Evolutionary conservation across 2,113 vertebrate species (phyloP), one percentile per base, ranked within the genome.

Genomic region (Dasypus novemcinctus): DNA sequence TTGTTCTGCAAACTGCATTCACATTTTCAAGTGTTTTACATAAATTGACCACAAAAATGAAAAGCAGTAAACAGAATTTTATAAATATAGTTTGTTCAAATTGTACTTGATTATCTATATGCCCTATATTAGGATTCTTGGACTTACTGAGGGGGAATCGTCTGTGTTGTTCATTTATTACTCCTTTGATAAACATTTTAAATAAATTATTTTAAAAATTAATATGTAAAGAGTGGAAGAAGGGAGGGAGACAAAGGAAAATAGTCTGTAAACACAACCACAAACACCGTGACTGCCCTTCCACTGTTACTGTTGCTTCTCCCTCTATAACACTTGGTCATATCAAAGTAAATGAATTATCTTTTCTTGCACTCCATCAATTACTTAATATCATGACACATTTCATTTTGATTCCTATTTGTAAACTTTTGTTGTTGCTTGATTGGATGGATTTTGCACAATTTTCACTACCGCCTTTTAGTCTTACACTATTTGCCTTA

Each of bases 321-420:
- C 0, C 1, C 27, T 88, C 27, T 5, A 5, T 6, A 6, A 5
- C 63, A 21, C 29, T 43, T 1, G 1, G 29, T 5, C 0, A 7
- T 2, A 11, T n/a, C 25, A 15, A n/a, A 12, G 41, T 17, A 3
- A 75, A 25, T 7, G 21, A 21, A 63, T 33, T 33, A 43, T 25
- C 18, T 52, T 41, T 61, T 27, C 43, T 41, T 8, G 12, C 15
- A 33, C 15, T 23, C 41, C 1, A 14, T 72, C 27, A 9, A 14
- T 27, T 18, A 36, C 38, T 46, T 8, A 81, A n/a, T 27, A 59
- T 18, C 18, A 23, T 23, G 25, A 33, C 7, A n/a, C 38, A 25
- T 31, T 2, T 41, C 17, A 72, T 21, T 76, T 66, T 31, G n/a
- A 10, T 81, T 80, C 64, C 83, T 52, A 63, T 33, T 63, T 33